A percentile compares a stretch with the other conserved stretches of the same genome.
Conservation (phyloP, 2,113 vertebrate genomes). For the Salvelinus fontinalis region DNA sequence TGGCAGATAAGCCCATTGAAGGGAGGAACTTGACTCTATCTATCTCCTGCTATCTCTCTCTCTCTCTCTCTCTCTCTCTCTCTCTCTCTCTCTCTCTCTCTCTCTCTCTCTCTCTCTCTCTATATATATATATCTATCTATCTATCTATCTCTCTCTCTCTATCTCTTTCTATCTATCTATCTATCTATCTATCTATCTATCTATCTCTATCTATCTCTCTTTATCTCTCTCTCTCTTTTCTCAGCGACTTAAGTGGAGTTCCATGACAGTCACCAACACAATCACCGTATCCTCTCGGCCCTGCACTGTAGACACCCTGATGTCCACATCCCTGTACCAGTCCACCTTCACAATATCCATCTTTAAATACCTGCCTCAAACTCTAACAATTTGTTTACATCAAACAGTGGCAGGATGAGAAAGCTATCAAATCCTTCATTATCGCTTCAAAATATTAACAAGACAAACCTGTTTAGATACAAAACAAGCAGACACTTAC, state of each 20-base stretch:
- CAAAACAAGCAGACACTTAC: neutral
- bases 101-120: neutral
- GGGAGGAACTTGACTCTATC: slow-evolving; percentile 48
- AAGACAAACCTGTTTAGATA: neutral
- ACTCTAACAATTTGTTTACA: no score
- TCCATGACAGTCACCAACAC: no score
- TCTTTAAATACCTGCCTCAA: no score
- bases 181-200: neutral
- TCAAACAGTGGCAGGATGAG: no score
- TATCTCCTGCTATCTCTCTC: slow-evolving; percentile 23
- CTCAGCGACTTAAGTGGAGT: no score
- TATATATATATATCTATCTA: neutral
- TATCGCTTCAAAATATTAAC: no score
- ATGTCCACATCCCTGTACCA: no score
- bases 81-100: slow-evolving; percentile 21
- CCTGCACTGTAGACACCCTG: no score
- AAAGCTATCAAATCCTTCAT: no score
- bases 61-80: slow-evolving; percentile 31
- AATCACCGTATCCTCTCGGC: no score
- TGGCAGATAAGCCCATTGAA: neutral
- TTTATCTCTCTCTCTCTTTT: neutral
- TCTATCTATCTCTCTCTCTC: no score
- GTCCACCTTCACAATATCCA: no score
- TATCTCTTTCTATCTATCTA: neutral
- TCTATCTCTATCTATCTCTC: neutral